phyloP scores from a whole-genome alignment of 2,888 invertebrate genomes.

The Protonemura montana region DNA sequence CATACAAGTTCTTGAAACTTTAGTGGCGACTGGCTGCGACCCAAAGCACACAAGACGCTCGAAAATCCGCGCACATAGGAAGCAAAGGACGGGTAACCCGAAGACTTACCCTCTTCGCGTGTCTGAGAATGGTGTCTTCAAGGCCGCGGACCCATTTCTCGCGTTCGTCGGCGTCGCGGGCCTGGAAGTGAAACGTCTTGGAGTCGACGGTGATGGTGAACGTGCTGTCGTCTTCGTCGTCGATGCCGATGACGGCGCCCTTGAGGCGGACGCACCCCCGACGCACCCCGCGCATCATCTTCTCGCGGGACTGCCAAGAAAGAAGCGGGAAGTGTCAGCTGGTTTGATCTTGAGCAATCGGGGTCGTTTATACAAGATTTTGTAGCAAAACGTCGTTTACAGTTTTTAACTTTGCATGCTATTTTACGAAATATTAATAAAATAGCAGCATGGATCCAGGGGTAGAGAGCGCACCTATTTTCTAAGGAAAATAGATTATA shows the following conservation, averaged over 20 bases:
- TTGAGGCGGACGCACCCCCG: slow-evolving; percentile 97
- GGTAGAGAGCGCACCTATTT: too few species aligned
- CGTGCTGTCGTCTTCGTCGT: slow-evolving; percentile 98
- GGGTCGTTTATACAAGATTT: too few species aligned
- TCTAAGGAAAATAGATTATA: too few species aligned
- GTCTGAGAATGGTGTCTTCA: slow-evolving; percentile 91
- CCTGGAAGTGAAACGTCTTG: slow-evolving; percentile 99
- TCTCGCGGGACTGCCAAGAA: slow-evolving; percentile 86
- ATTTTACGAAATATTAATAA: too few species aligned
- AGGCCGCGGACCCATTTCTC: slow-evolving; percentile 96
- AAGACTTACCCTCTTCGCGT: slow-evolving; percentile 69
- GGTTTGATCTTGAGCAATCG: too few species aligned
- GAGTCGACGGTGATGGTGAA: slow-evolving; percentile 99
- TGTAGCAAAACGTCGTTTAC: too few species aligned
- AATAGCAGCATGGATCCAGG: too few species aligned
- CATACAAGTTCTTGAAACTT: neutral
- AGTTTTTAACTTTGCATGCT: too few species aligned
- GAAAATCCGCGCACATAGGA: neutral
- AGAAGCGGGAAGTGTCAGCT: neutral
- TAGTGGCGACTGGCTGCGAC: neutral
- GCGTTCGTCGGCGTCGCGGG: slow-evolving; percentile 91
- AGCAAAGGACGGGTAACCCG: neutral
- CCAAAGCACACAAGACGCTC: neutral
- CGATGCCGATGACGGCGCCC: slow-evolving; percentile 97
- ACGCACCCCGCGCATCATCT: slow-evolving; percentile 96